Evolutionary conservation across 1,140 invertebrate genomes (phyloP), one percentile per base, ranked within the genome.

Genomic region (Drosophila equinoxialis): DNA sequence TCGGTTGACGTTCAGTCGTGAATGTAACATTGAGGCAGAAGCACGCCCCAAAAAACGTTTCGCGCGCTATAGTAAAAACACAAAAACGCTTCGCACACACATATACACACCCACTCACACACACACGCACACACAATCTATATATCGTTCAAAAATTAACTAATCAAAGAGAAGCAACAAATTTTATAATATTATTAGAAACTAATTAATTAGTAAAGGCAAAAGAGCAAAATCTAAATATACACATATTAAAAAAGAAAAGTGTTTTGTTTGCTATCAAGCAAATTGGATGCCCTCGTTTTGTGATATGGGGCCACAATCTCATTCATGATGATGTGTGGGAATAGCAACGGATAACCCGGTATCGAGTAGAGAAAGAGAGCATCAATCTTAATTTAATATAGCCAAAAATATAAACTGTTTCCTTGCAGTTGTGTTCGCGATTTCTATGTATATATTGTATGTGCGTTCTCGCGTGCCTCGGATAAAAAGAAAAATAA

Each of bases 21-120:
- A 35, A 35, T 35, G 35, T 7, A 35, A 10, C 35, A 8, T 39
- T 65, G 54, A 74, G 65, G 14, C 37, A 85, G 83, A 82, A 79
- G 82, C 79, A 87, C 79, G 83, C 71, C 65, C 68, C 63, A 75
- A 51, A 30, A 51, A 51, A 51, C 83, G 76, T 74, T 77, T 23
- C 20, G 20, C 20, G 20, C 20, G 20, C 20, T 23, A 2, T 23
- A 23, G 41, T 37, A 64, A 71, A 65, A 67, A 64, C 71, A 10
- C 8, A 64, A 71, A 65, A 67, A 64, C 71, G 37, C 8, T 20
- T 20, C 42, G 17, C 45, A 48, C 17, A 48, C 45, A 20, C 17
- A 23, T 23, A 23, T 23, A 23, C 20, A 23, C 20, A 23, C 20
- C 20, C 20, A 2, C 45, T 23, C 20, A 2, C 45, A 48, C 17